A percentile compares a stretch with the other conserved stretches of the same genome.
phyloP scores from a whole-genome alignment of 2,113 vertebrate species.

The Macroglossus sobrinus region DNA sequence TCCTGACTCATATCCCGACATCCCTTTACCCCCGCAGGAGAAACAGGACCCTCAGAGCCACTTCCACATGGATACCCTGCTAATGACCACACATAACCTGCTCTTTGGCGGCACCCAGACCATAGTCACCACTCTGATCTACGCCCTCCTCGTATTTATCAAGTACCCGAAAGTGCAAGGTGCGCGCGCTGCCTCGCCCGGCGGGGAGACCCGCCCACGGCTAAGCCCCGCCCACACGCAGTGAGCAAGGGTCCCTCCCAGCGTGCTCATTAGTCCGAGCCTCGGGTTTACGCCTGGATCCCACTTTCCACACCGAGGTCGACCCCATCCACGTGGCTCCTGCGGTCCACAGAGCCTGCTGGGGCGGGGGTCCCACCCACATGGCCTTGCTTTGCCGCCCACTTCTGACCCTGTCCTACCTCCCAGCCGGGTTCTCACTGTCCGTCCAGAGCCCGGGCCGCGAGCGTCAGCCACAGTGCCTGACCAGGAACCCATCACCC shows the following conservation, averaged over 20 bases:
- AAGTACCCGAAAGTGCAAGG: slow-evolving; percentile 73
- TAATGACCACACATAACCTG: slow-evolving; percentile 75
- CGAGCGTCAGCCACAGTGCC: background rate
- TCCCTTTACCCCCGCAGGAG: slow-evolving; percentile 51
- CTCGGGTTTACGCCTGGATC: background rate
- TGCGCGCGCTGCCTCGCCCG: background rate
- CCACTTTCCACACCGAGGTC: background rate
- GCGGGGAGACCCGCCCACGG: no score
- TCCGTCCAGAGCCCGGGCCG: background rate
- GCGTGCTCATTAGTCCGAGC: background rate
- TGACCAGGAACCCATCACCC: background rate
- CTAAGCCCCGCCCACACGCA: background rate
- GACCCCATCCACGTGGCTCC: background rate
- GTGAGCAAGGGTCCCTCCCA: background rate
- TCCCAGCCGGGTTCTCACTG: background rate
- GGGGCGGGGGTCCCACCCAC: fast-evolving
- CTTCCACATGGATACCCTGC: slow-evolving; percentile 73
- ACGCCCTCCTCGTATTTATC: slow-evolving; percentile 67
- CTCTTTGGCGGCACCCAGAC: slow-evolving; percentile 76
- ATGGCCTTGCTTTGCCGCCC: background rate
- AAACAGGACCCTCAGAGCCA: slow-evolving; percentile 62
- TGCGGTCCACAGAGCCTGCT: background rate
- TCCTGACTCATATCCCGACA: background rate
- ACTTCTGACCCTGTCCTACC: background rate
- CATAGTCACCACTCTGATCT: slow-evolving; percentile 68